Conservation (phyloP, 2,888 invertebrate genomes). For the Drosophila glabriapex region DNA sequence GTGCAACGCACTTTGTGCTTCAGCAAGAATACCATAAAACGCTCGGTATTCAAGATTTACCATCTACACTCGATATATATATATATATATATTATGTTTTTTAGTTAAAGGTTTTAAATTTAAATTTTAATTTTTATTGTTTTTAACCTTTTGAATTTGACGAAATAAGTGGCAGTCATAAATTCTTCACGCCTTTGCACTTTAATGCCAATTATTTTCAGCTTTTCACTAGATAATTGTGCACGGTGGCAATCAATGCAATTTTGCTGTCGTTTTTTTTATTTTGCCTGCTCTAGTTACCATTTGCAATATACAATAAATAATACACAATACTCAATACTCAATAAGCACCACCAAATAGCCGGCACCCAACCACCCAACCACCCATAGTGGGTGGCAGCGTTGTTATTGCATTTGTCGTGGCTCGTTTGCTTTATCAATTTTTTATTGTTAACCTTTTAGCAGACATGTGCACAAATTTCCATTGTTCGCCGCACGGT, state of each 20-base stretch:
- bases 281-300: slow-evolving; percentile 19
- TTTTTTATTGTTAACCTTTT: slow-evolving; percentile 45
- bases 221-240: slow-evolving; percentile 59
- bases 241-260: slow-evolving; percentile 60
- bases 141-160: neutral
- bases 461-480: slow-evolving; percentile 52
- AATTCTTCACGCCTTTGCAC: neutral
- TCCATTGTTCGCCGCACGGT: slow-evolving; percentile 47
- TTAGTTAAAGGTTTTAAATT: no score
- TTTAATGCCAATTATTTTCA: slow-evolving; percentile 66
- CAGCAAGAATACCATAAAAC: neutral
- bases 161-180: neutral
- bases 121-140: no score
- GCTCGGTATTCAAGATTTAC: no score
- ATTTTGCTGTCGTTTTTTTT: neutral
- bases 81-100: no score
- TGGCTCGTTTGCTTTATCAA: slow-evolving; percentile 37
- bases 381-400: no score
- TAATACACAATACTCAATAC: neutral
- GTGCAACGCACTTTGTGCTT: neutral
- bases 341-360: neutral
- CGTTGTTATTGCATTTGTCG: slow-evolving; percentile 7
- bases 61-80: neutral
- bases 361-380: neutral
- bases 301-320: slow-evolving; percentile 7